phyloP scores from a whole-genome alignment of 2,797 vertebrate species.

The Lagodon rhomboides region DNA sequence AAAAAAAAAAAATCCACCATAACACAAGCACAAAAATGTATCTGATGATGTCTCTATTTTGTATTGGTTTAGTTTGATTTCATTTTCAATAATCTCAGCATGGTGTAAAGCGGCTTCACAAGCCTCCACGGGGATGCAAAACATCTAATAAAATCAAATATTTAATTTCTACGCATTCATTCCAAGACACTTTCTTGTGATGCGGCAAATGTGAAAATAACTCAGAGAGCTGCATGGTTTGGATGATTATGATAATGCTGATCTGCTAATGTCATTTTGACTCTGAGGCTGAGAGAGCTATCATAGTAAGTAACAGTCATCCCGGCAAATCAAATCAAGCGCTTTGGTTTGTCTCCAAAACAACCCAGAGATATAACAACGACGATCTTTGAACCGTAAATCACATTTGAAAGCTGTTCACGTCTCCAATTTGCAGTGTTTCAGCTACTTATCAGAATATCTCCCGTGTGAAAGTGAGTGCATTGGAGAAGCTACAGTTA shows the following conservation, averaged over 20 bases:
- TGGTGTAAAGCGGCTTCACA: constrained; percentile 37
- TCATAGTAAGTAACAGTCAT: constrained; percentile 77
- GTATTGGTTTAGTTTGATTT: constrained; percentile 23
- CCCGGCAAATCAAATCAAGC: constrained; percentile 81
- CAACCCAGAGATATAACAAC: constrained; percentile 77
- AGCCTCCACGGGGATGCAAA: constrained; percentile 54
- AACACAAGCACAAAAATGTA: constrained; percentile 19
- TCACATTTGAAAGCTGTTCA: constrained; percentile 82
- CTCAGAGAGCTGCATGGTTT: constrained; percentile 74
- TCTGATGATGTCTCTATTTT: constrained; percentile 9
- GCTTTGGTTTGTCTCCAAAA: constrained; percentile 84
- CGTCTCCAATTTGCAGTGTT: constrained; percentile 81
- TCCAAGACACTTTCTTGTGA: constrained; percentile 71
- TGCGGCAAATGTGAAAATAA: constrained; percentile 80
- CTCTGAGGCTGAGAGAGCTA: constrained; percentile 76
- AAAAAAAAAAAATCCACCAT: constrained; percentile 23
- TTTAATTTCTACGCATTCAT: constrained; percentile 64
- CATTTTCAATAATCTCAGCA: constrained; percentile 36
- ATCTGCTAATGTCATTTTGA: constrained; percentile 81
- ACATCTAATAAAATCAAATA: constrained; percentile 68
- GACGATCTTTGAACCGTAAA: constrained; percentile 84
- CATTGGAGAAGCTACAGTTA: constrained; percentile 83
- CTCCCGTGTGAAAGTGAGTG: constrained; percentile 82
- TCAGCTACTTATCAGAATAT: constrained; percentile 84
- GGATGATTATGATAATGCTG: constrained; percentile 84